These are phyloP conservation scores for Burhinus bistriatus DNA, from an alignment of 2,113 vertebrate species.

Conservation along the genomic window DNA sequence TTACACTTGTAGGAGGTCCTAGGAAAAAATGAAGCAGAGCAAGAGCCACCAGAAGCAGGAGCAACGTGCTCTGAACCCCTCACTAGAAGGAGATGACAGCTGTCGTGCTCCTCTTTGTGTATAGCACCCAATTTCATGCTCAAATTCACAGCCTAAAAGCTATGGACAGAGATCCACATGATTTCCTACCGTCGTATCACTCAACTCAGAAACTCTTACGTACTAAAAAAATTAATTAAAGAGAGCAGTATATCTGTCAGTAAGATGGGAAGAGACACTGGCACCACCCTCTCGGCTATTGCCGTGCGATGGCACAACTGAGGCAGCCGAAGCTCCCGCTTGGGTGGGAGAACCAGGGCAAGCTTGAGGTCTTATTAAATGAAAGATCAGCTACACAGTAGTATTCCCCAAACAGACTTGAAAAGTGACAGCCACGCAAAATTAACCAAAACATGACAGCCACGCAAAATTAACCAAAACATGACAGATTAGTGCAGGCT, in stretches of 20 bases:
- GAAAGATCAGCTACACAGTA: background rate
- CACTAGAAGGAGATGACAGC: background rate
- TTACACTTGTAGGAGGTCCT: background rate
- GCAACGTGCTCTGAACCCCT: background rate
- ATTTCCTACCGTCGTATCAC: background rate
- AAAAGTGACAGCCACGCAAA: background rate
- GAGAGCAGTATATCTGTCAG: background rate
- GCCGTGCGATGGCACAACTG: background rate
- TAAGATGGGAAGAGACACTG: background rate
- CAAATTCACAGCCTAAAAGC: background rate
- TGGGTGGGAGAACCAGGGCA: background rate
- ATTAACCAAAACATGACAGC: slow-evolving; percentile 14
- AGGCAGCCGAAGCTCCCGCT: background rate
- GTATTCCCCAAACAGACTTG: background rate
- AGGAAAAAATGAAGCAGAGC: background rate
- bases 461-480: slow-evolving; percentile 10
- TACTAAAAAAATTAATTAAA: background rate
- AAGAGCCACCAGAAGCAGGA: background rate
- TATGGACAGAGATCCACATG: background rate
- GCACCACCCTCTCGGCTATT: background rate
- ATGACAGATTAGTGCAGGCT: background rate
- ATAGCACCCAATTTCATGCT: background rate
- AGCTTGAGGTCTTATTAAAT: background rate
- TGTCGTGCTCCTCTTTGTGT: background rate
- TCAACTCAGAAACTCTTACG: background rate